Evolutionary conservation across 2,888 invertebrate species (phyloP).

Genomic region (Hololepta plana): DNA sequence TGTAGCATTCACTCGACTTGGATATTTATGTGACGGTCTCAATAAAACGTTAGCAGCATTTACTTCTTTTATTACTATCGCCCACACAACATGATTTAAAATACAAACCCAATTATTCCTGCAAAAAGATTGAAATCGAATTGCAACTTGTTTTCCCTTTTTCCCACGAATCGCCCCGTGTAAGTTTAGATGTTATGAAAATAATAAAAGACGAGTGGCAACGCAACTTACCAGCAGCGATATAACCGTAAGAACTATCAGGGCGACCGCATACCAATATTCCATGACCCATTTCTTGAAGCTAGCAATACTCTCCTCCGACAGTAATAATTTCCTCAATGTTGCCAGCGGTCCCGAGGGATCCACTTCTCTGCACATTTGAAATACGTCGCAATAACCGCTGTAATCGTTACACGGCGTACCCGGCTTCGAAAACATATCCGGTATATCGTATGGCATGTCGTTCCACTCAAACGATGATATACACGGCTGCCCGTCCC

Average conservation of each 20-base stretch:
- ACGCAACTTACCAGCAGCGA: slow-evolving; percentile 57
- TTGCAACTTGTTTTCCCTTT: no score
- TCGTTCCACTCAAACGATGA: slow-evolving; percentile 86
- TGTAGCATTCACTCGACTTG: no score
- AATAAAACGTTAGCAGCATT: no score
- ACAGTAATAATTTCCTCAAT: slow-evolving; percentile 64
- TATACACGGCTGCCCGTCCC: slow-evolving; percentile 62
- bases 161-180: no score
- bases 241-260: slow-evolving; percentile 55
- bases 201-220: slow-evolving; percentile 8
- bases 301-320: slow-evolving; percentile 77
- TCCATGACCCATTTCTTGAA: slow-evolving; percentile 74
- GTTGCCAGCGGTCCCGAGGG: slow-evolving; percentile 86
- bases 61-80: no score
- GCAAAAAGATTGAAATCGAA: no score
- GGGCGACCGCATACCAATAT: slow-evolving; percentile 80
- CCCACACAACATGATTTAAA: no score
- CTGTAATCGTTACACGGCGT: slow-evolving; percentile 89
- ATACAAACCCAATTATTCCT: no score
- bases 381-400: slow-evolving; percentile 59
- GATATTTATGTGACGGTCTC: no score
- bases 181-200: background rate
- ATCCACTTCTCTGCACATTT: slow-evolving; percentile 78
- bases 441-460: slow-evolving; percentile 77
- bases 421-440: slow-evolving; percentile 85